These are phyloP conservation scores for Microplitis mediator DNA, from an alignment of 1,140 invertebrate species.

Conservation along the genomic window DNA sequence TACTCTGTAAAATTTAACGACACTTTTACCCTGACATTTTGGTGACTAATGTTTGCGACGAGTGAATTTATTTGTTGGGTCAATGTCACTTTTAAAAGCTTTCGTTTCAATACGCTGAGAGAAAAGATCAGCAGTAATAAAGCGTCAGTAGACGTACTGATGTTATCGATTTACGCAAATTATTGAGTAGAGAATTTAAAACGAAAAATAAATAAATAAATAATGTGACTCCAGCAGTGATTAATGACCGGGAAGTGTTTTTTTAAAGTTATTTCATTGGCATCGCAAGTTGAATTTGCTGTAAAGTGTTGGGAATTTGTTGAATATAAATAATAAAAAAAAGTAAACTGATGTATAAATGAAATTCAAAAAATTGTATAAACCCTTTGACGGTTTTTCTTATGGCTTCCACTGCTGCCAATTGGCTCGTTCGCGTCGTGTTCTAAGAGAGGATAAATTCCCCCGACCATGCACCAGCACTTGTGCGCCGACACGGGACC, in stretches of 20 bases:
- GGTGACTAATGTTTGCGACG: constrained; percentile 12
- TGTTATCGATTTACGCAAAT: no score
- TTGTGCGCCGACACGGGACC: constrained; percentile 17
- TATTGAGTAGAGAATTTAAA: no score
- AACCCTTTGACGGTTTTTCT: background rate
- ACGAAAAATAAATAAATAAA: no score
- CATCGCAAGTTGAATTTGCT: no score
- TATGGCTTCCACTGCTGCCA: background rate
- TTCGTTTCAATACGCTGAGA: constrained; percentile 1
- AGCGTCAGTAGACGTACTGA: background rate
- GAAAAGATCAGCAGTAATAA: background rate
- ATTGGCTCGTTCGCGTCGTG: constrained; percentile 17
- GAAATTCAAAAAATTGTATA: background rate
- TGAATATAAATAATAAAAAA: no score
- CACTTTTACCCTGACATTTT: background rate
- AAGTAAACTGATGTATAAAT: background rate
- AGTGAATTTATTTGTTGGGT: constrained; percentile 5
- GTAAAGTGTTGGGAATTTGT: no score
- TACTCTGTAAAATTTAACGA: constrained; percentile 10
- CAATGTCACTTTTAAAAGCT: constrained; percentile 25
- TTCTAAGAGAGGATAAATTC: constrained; percentile 16
- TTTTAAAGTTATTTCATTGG: no score
- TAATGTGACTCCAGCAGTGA: no score
- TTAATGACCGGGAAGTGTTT: no score
- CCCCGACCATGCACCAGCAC: background rate